Base-by-base conservation (phyloP, 2,888 invertebrate genomes). In the Frankliniella fusca region DNA sequence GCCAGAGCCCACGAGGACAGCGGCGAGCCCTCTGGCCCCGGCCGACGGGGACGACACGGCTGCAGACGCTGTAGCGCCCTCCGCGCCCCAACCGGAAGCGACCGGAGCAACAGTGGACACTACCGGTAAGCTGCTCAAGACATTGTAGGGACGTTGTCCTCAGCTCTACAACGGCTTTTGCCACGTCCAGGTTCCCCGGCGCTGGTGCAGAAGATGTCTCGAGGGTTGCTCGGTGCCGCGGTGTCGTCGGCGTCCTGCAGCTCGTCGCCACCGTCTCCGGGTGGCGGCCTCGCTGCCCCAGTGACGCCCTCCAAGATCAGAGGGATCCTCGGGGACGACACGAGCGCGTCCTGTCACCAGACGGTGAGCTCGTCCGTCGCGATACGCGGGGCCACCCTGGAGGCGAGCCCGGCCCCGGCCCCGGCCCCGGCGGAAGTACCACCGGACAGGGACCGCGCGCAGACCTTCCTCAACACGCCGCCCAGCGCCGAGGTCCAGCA, bases 291-390 rank as follows among this genome's bases (percentile, higher is more conserved):
- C 23, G 70, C 9, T 27, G 70, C 27, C 23, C 70, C 54, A 2
- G 54, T 18, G 15, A 18, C 18, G 3, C 12, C 70, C 70, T 9
- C 11, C 70, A 76, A 76, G 27, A 12, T 27, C 0, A 76, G 70
- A 27, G 70, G 70, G 11, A n/a, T 76, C 23, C 27, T 76, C 70
- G 70, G 70, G 70, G 70, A 76, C 23, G 70, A 76, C 27, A 76
- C 70, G 70, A 76, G 70, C 70, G 70, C 70, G 23, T 27, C 70
- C 12, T 76, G 70, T 27, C 70, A 76, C 7, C 70, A 76, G 70
- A 27, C 70, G 70, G 27, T 11, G 70, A 27, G 23, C 70, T n/a
- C 70, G 54, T 38, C 38, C 18, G 12, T 18, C 20, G 61, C 54
- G 54, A 54, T 5, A 5, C 38, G 38, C 38, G 38, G 3, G 3